Evolutionary conservation across 2,113 vertebrate genomes (phyloP), one percentile per base, ranked within the genome.

Genomic region (Gasterosteus aculeatus): DNA sequence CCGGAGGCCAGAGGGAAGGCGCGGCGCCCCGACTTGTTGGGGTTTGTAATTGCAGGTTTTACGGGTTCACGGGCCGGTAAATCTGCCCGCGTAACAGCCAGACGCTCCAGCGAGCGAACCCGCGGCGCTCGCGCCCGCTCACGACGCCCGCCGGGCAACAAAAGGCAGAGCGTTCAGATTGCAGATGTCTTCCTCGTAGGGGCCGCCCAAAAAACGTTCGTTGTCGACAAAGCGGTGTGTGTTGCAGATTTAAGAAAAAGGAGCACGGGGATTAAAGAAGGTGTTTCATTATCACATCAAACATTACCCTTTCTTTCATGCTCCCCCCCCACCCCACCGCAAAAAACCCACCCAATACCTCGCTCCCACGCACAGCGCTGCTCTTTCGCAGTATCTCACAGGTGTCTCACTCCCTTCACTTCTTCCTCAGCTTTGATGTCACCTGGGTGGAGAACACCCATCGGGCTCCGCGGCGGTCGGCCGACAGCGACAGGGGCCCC

Each of bases 261-360:
- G 77, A 64, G 69, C 69, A 75, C 78, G 78, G 80, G 80, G 81
- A 88, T 75, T 83, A 87, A 87, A 84, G 80, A 89, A 80, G 80
- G 62, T 62, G 78, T 84, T 92, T 91, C 86, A 93, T 92, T 92
- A 92, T 86, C 90, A 92, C 88, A 82, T 92, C 90, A 92, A 91
- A 89, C 88, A 74, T 22, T 5, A n/a, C 82, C 22, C 26, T 74
- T 71, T 78, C 88, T 93, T 93, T 92, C 80, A 92, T 86, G 84
- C 80, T 47, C 67, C 49, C 3, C 12, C 18, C 1, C 0, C 80
- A 47, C 67, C 49, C 3, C 12, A 18, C 1, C 0, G 19, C 39
- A 39, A 26, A 65, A 77, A 73, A 69, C 44, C 60, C 86, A 80
- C 59, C 22, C 73, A 82, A 82, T 88, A 74, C 74, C 65, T 59